These are phyloP conservation scores for Melanotaenia maccullochi DNA, from an alignment of 2,797 vertebrate species.

Conservation along the genomic window DNA sequence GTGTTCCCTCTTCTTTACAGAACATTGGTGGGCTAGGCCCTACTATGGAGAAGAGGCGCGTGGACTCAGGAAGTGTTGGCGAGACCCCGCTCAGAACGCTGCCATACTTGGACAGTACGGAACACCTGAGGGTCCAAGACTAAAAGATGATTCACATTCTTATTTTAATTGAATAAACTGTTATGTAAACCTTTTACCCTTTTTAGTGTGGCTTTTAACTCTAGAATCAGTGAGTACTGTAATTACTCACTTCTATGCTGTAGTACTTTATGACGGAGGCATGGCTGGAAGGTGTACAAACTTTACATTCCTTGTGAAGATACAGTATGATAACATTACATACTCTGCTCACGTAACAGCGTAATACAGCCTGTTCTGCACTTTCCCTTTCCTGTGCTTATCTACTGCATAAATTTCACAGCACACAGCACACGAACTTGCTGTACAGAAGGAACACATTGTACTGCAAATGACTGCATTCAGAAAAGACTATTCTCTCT, in stretches of 20 bases:
- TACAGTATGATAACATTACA: constrained; percentile 27
- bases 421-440: constrained; percentile 9
- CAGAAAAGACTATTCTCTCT: constrained; percentile 20
- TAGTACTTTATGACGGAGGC: background rate
- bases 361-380: constrained; percentile 15
- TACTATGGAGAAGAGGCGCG: too few species aligned
- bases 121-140: too few species aligned
- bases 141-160: too few species aligned
- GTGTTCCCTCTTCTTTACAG: too few species aligned
- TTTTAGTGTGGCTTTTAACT: background rate
- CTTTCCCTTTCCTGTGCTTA: constrained; percentile 22
- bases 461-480: constrained; percentile 22
- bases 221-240: background rate
- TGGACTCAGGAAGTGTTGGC: too few species aligned
- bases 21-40: too few species aligned
- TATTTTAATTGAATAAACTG: too few species aligned
- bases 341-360: constrained; percentile 33
- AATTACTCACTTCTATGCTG: constrained; percentile 11
- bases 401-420: constrained; percentile 25
- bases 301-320: constrained; percentile 1
- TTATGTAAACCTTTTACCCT: too few species aligned
- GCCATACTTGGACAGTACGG: too few species aligned
- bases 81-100: too few species aligned
- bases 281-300: background rate
- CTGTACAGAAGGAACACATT: constrained; percentile 35